Percentiles rank a stretch among this genome's conserved stretches.
Evolutionary conservation across 2,888 invertebrate species (phyloP).

Genomic region (Acanthosepion lycidas): DNA sequence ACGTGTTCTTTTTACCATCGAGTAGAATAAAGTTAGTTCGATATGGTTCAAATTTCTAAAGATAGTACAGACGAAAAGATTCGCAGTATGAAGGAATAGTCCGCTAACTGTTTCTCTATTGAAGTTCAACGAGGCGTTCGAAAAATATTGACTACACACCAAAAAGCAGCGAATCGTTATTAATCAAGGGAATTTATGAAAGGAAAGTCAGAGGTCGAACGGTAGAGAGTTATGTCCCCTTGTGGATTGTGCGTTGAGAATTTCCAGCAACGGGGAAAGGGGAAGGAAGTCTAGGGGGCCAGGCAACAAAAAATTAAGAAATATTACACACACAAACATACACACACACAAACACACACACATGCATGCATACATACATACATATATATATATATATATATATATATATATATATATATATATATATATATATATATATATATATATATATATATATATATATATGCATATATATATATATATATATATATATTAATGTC

Average conservation of each 20-base stretch:
- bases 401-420: no score
- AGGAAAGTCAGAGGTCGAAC: neutral
- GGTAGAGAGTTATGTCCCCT: neutral
- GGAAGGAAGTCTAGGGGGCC: fast-evolving
- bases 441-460: no score
- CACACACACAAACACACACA: no score
- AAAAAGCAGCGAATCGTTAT: neutral
- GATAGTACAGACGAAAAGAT: neutral
- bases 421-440: no score
- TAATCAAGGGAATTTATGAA: constrained; percentile 33
- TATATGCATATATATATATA: no score
- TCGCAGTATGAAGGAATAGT: neutral
- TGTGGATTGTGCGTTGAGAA: neutral
- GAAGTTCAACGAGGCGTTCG: neutral
- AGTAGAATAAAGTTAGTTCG: neutral
- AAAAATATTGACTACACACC: neutral
- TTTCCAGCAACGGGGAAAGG: neutral
- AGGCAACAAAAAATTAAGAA: no score
- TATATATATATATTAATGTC: no score
- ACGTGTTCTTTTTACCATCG: neutral
- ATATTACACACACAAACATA: no score
- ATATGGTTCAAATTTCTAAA: neutral
- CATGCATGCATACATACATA: no score
- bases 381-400: no score
- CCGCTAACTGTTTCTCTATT: neutral